Base-by-base conservation (phyloP, 2,888 invertebrate genomes). In the Drosophila crucigera region DNA sequence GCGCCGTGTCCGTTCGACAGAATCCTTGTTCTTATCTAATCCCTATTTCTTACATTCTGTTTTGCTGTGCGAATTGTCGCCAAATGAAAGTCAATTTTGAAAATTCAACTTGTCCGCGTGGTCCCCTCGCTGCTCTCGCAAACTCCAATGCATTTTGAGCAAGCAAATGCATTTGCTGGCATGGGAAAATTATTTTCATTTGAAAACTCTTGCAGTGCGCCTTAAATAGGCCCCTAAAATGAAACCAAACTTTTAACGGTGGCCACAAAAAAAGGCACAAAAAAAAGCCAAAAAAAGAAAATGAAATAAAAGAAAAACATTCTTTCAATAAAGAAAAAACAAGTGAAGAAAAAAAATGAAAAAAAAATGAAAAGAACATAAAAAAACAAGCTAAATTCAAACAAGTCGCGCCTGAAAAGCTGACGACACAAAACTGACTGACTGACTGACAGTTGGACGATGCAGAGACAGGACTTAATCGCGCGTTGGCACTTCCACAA, bases 91-190 rank as follows among this genome's bases (percentile, higher is more conserved):
- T n/a, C 22, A 41, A 16, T 19, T 49, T 73, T 69, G 52, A 35
- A 43, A 69, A 54, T 31, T 33, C 28, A 19, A 28, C 10, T 33
- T 25, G 31, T 30, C 25, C 33, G 22, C 19, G 4, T 4, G 47
- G 25, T 0, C 37, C 37, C 4, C 25, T 53, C 67, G 22, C 37
- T 30, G 9, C 33, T n/a, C 30, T 30, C 30, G 30, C 25, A 22
- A n/a, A 61, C 25, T 49, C 31, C 19, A 58, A 28, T 16, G 58
- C 28, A 10, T n/a, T 62, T 60, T 71, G 66, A 72, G 68, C 10
- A 65, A 67, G 82, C 82, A 89, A 89, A 71, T 56, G 89, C 82
- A 78, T 55, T 68, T 62, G 58, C n/a, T 52, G 30, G 39, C 37
- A 3, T n/a, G 41, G 19, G 50, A 43, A 25, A 35, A 41, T 11